phyloP scores from a whole-genome alignment of 1,140 invertebrate genomes.

The Metaphire vulgaris region DNA sequence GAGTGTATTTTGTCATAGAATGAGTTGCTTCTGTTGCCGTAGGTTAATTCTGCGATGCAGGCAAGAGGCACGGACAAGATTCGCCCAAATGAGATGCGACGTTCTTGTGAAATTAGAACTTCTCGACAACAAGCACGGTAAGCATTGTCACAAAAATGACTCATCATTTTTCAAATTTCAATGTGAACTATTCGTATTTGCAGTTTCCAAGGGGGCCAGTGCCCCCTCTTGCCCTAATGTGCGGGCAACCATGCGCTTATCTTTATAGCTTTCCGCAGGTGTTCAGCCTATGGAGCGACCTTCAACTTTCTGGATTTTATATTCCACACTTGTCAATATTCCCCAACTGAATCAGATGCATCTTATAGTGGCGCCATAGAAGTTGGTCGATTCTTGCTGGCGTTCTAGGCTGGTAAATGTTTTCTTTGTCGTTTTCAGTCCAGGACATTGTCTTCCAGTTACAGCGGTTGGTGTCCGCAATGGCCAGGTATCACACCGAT shows the following conservation, averaged over 20 bases:
- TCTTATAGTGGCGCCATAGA: neutral
- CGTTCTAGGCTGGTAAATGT: neutral
- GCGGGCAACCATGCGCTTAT: too few species aligned
- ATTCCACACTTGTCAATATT: neutral
- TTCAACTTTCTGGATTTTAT: neutral
- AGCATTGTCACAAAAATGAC: slow-evolving; percentile 16
- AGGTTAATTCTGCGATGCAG: slow-evolving; percentile 85
- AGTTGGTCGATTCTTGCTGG: neutral
- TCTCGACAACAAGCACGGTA: slow-evolving; percentile 86
- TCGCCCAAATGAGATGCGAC: slow-evolving; percentile 86
- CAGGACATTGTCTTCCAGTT: slow-evolving; percentile 83
- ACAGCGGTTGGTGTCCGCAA: slow-evolving; percentile 67
- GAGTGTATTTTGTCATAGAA: too few species aligned
- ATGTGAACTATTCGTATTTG: neutral
- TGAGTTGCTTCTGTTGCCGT: too few species aligned
- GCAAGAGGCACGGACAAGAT: slow-evolving; percentile 81
- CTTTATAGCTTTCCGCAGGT: too few species aligned
- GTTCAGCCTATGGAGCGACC: too few species aligned
- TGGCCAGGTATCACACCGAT: slow-evolving; percentile 67
- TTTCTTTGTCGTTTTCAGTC: slow-evolving; percentile 55
- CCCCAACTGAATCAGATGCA: too few species aligned
- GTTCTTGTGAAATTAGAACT: slow-evolving; percentile 94
- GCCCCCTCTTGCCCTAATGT: too few species aligned
- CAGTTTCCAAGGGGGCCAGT: too few species aligned
- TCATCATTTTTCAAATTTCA: slow-evolving; percentile 3